Conservation (phyloP, 53 echinoderm and acorn worm species). For the Luidia sarsii region DNA sequence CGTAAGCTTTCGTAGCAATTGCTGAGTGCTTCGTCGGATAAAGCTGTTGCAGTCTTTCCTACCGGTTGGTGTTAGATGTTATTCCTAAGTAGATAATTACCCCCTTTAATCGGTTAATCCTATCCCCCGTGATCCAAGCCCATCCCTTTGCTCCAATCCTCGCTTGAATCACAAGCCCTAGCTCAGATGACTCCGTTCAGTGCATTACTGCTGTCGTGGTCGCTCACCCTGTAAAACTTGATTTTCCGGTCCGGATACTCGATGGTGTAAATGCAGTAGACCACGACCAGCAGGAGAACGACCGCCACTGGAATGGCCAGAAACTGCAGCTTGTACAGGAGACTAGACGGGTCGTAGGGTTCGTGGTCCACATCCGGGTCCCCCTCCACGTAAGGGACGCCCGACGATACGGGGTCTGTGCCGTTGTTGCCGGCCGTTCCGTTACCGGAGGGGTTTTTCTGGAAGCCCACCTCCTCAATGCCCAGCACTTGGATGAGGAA, state of each 20-base stretch:
- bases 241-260: constrained; percentile 66
- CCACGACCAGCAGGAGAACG: constrained; percentile 45
- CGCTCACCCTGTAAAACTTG: constrained; percentile 68
- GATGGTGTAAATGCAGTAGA: constrained; percentile 62
- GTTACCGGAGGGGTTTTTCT: background rate
- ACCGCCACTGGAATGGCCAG: constrained; percentile 62
- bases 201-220: constrained; percentile 44
- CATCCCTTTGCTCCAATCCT: too few relatives aligned
- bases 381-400: background rate
- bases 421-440: background rate
- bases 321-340: constrained; percentile 55
- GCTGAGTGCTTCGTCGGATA: too few relatives aligned
- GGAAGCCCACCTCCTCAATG: background rate
- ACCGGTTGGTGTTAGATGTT: too few relatives aligned
- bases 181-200: constrained; percentile 40
- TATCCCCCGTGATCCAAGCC: too few relatives aligned
- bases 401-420: background rate
- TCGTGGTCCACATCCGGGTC: background rate
- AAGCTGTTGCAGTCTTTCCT: too few relatives aligned
- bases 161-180: background rate
- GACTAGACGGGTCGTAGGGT: constrained; percentile 10
- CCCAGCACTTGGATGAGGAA: constrained; percentile 17
- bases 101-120: too few relatives aligned
- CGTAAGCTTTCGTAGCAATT: too few relatives aligned
- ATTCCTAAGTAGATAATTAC: too few relatives aligned